Conservation (phyloP, 2,113 vertebrate species). For the Erinaceus europaeus region DNA sequence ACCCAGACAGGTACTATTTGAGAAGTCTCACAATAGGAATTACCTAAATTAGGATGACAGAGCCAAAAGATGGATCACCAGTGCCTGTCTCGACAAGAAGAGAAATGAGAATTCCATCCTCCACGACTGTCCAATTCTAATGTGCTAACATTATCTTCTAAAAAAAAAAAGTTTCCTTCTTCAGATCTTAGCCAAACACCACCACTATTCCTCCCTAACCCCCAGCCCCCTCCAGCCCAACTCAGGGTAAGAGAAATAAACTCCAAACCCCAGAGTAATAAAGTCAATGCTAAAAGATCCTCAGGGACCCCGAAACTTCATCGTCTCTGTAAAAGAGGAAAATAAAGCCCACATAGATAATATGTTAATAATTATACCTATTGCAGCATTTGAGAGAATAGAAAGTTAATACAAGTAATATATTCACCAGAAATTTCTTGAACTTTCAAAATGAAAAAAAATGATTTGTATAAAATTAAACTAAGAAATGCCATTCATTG, state of each 20-base stretch:
- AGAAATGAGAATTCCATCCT: constrained; percentile 82
- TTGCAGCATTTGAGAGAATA: not conserved
- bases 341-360: not conserved
- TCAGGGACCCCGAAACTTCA: not conserved
- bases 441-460: not conserved
- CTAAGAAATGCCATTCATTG: not conserved
- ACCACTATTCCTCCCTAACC: no score
- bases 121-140: constrained; percentile 81
- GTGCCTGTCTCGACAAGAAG: constrained; percentile 80
- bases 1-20: constrained; percentile 85
- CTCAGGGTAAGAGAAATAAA: not conserved
- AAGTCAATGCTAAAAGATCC: not conserved
- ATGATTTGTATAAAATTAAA: not conserved
- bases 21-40: constrained; percentile 83
- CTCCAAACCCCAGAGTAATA: not conserved
- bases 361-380: not conserved
- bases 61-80: constrained; percentile 83
- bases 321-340: constrained; percentile 1
- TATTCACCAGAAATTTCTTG: not conserved
- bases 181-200: not conserved
- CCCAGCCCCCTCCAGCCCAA: constrained; percentile 43
- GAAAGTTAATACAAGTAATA: not conserved
- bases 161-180: constrained; percentile 67
- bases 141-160: constrained; percentile 76
- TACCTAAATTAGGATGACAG: constrained; percentile 86